A percentile compares a stretch with the other conserved stretches of the same genome.
These are phyloP conservation scores for Netelia inedita DNA, from an alignment of 2,888 invertebrate genomes.

Conservation along the genomic window DNA sequence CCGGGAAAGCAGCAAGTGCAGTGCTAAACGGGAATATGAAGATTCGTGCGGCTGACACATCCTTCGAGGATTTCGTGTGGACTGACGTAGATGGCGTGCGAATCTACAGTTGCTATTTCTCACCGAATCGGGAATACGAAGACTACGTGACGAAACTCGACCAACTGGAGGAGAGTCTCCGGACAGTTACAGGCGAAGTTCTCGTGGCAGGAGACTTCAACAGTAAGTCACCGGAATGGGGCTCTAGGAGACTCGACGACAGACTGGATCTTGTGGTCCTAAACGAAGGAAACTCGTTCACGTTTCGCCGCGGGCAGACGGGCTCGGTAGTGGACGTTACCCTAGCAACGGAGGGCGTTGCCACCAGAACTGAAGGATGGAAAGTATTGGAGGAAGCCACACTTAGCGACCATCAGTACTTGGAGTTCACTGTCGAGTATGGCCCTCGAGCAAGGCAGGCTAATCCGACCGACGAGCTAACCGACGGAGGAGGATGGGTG, in stretches of 20 bases:
- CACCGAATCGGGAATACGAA: slow-evolving; percentile 27
- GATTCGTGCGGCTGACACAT: slow-evolving; percentile 6
- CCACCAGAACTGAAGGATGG: slow-evolving; percentile 1
- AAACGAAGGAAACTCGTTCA: slow-evolving; percentile 36
- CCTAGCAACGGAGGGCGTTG: not conserved
- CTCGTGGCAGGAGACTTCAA: slow-evolving; percentile 60
- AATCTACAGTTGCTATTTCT: slow-evolving; percentile 63
- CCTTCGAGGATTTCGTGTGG: slow-evolving; percentile 53
- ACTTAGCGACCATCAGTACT: slow-evolving; percentile 48
- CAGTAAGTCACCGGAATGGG: slow-evolving; percentile 57
- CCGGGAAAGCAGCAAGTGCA: slow-evolving; percentile 53
- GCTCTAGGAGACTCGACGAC: slow-evolving; percentile 33
- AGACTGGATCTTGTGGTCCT: slow-evolving; percentile 35
- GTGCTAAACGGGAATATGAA: slow-evolving; percentile 22
- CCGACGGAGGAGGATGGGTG: slow-evolving; percentile 14
- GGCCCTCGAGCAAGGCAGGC: not conserved
- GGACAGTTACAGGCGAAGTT: slow-evolving; percentile 20
- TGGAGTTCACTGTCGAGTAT: not conserved
- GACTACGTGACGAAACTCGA: slow-evolving; percentile 28
- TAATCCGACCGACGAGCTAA: not conserved
- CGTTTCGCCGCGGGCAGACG: slow-evolving; percentile 26
- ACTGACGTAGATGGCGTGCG: not conserved
- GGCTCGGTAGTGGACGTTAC: slow-evolving; percentile 25
- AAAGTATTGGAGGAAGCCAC: slow-evolving; percentile 45
- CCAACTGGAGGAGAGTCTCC: slow-evolving; percentile 35